Evolutionary conservation across 2,888 invertebrate genomes (phyloP).

Genomic region (Corythucha ciliata): DNA sequence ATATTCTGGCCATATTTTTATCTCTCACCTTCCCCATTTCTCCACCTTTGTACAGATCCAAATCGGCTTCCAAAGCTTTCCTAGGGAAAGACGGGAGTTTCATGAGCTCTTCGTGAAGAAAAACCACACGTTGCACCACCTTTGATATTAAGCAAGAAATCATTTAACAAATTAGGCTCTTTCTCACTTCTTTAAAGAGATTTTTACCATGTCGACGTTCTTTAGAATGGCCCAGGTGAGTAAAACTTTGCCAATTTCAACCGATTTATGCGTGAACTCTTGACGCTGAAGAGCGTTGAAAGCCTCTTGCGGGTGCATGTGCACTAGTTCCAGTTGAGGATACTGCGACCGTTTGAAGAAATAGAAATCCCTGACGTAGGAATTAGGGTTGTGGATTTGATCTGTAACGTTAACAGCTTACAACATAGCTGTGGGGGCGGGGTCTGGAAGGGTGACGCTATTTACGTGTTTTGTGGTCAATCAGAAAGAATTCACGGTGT

Average conservation of each 20-base stretch:
- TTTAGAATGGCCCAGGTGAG: slow-evolving; percentile 86
- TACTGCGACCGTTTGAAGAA: slow-evolving; percentile 95
- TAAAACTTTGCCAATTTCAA: slow-evolving; percentile 92
- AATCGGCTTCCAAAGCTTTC: slow-evolving; percentile 93
- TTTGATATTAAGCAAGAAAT: slow-evolving; percentile 40
- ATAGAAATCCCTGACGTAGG: slow-evolving; percentile 91
- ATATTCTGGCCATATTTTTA: no score
- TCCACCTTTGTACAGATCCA: slow-evolving; percentile 83
- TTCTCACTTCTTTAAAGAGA: no score
- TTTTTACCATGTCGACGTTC: slow-evolving; percentile 73
- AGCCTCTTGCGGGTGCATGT: slow-evolving; percentile 87
- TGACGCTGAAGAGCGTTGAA: slow-evolving; percentile 81
- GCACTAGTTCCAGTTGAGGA: slow-evolving; percentile 87
- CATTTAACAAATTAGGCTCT: not conserved
- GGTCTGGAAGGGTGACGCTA: no score
- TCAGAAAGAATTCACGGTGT: slow-evolving; percentile 85
- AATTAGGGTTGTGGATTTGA: slow-evolving; percentile 90
- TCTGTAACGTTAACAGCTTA: slow-evolving; percentile 55
- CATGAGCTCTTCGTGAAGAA: slow-evolving; percentile 96
- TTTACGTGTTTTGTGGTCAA: slow-evolving; percentile 97
- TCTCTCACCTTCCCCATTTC: slow-evolving; percentile 79
- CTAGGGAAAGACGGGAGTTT: slow-evolving; percentile 96
- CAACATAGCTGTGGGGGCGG: no score
- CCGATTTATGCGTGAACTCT: slow-evolving; percentile 85
- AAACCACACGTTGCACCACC: slow-evolving; percentile 94